A percentile compares a stretch with the other conserved stretches of the same genome.
Evolutionary conservation across 2,113 vertebrate species (phyloP).

Genomic region (Quiscalus mexicanus): DNA sequence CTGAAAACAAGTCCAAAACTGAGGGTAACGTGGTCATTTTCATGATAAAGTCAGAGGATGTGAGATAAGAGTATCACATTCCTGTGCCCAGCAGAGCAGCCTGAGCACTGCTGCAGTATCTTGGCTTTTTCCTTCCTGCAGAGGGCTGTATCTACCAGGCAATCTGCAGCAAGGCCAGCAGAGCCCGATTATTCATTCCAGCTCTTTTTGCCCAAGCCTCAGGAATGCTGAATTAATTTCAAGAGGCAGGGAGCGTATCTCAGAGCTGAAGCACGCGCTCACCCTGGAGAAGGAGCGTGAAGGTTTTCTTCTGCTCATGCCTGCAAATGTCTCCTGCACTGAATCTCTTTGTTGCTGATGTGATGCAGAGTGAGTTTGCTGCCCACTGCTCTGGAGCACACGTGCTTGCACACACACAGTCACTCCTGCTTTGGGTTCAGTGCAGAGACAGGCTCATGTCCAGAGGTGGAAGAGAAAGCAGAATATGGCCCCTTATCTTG

Average conservation of each 20-base stretch:
- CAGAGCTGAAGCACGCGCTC: background rate
- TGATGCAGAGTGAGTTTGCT: background rate
- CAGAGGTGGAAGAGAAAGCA: background rate
- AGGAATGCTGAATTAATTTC: slow-evolving; percentile 67
- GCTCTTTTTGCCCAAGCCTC: slow-evolving; percentile 27
- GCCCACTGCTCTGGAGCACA: background rate
- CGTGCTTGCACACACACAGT: background rate
- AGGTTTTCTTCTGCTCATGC: slow-evolving; percentile 29
- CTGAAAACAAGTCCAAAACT: background rate
- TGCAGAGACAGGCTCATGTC: background rate
- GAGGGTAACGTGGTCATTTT: background rate
- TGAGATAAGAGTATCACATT: background rate
- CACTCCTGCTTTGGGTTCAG: background rate
- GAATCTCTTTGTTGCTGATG: background rate
- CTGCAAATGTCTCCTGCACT: background rate
- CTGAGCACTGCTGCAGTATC: background rate
- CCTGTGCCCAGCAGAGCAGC: background rate
- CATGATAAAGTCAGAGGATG: background rate
- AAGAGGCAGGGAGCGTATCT: slow-evolving; percentile 42
- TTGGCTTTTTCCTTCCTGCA: slow-evolving; percentile 36
- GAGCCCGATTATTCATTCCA: background rate
- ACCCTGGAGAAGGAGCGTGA: slow-evolving; percentile 2
- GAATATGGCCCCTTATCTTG: background rate
- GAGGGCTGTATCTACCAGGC: slow-evolving; percentile 63
- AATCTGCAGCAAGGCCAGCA: background rate